Percentiles rank a stretch among this genome's conserved stretches.
Conservation (phyloP, 2,113 vertebrate species). For the Callipepla californica region DNA sequence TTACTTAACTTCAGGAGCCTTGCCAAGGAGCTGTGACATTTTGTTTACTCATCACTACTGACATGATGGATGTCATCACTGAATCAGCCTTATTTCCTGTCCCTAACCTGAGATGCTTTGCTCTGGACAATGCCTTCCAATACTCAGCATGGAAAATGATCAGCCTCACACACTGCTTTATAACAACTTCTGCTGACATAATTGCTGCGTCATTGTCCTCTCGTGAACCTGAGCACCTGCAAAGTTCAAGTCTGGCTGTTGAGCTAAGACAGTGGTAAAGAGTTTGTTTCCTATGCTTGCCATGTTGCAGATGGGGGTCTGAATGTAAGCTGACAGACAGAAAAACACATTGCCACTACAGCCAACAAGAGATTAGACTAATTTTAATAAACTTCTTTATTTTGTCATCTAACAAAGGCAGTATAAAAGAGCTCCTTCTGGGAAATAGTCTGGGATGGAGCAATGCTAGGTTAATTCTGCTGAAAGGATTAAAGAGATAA, state of each 20-base stretch:
- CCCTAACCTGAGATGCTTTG: neutral
- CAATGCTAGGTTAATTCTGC: neutral
- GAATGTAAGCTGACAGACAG: neutral
- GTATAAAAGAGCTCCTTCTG: neutral
- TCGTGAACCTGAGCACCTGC: neutral
- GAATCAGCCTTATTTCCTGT: neutral
- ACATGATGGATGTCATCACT: neutral
- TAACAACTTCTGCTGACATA: neutral
- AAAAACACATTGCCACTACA: neutral
- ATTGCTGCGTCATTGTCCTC: neutral
- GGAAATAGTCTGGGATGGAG: neutral
- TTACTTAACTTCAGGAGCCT: neutral
- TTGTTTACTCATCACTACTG: neutral
- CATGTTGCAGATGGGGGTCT: neutral
- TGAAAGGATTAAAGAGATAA: neutral
- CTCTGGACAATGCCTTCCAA: neutral
- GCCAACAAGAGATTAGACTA: neutral
- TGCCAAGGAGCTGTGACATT: neutral
- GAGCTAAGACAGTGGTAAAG: neutral
- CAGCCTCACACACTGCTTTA: neutral
- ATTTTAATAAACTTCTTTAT: neutral
- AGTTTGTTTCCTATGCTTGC: fast-evolving
- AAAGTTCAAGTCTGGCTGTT: neutral
- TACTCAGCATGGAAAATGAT: neutral
- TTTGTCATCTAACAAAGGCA: neutral